phyloP scores from a whole-genome alignment of 2,888 invertebrate species.

The Tortrix viridana region DNA sequence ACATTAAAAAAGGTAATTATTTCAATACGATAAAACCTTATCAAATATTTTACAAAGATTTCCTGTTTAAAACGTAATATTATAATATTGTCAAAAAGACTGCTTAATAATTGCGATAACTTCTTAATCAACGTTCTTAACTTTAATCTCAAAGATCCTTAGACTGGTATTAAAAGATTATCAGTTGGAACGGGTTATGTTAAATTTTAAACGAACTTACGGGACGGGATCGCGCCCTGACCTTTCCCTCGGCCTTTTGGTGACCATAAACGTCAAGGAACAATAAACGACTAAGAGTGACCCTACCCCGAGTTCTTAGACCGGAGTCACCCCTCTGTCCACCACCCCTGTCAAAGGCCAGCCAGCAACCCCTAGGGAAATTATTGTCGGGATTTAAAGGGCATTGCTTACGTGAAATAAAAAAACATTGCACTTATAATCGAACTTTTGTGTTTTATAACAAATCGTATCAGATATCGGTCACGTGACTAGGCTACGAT shows the following conservation, averaged over 20 bases:
- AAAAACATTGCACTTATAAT: constrained; percentile 75
- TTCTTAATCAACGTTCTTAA: not conserved
- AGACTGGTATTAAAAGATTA: constrained; percentile 14
- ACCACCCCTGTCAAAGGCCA: constrained; percentile 81
- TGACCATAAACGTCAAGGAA: constrained; percentile 82
- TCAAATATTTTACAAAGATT: too few relatives aligned
- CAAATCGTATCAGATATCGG: constrained; percentile 65
- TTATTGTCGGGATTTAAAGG: constrained; percentile 85
- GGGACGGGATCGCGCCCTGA: constrained; percentile 57
- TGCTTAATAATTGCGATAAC: not conserved
- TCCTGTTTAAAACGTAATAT: not conserved
- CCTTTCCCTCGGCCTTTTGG: constrained; percentile 76
- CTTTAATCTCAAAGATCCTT: not conserved
- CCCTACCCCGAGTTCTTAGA: constrained; percentile 77
- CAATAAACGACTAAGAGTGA: constrained; percentile 78
- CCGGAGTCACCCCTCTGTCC: constrained; percentile 73
- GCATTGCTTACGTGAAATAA: constrained; percentile 79
- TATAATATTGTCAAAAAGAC: not conserved
- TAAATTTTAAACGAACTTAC: constrained; percentile 50
- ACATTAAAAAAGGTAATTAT: too few relatives aligned
- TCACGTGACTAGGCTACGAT: constrained; percentile 61
- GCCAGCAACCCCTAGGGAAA: constrained; percentile 77
- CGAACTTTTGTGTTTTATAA: constrained; percentile 61
- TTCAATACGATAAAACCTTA: too few relatives aligned
- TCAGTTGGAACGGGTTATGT: constrained; percentile 20